phyloP scores from a whole-genome alignment of 2,888 invertebrate genomes.

The Notodonta ziczac region DNA sequence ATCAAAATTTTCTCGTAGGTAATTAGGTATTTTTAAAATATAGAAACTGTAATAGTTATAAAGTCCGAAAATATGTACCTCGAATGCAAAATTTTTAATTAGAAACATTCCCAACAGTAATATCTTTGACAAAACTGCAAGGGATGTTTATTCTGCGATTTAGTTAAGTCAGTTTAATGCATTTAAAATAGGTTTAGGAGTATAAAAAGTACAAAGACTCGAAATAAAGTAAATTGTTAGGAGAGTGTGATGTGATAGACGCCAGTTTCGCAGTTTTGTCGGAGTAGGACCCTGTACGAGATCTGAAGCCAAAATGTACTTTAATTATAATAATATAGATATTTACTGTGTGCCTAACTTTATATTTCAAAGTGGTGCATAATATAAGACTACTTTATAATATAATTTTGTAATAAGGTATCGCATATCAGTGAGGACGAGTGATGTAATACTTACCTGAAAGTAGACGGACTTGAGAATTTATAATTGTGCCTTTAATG shows the following conservation, averaged over 20 bases:
- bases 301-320: constrained; percentile 70
- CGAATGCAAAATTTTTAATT: constrained; percentile 54
- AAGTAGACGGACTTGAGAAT: constrained; percentile 41
- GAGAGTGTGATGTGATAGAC: constrained; percentile 17
- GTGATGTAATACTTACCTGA: constrained; percentile 44
- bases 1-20: constrained; percentile 16
- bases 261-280: constrained; percentile 59
- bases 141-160: constrained; percentile 49
- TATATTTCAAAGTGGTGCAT: constrained; percentile 57
- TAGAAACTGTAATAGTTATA: constrained; percentile 20
- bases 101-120: constrained; percentile 64
- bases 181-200: constrained; percentile 78
- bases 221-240: constrained; percentile 39
- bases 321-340: constrained; percentile 44
- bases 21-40: constrained; percentile 23
- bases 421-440: constrained; percentile 53
- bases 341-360: constrained; percentile 42
- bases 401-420: constrained; percentile 41
- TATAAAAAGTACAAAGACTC: constrained; percentile 76
- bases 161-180: constrained; percentile 69
- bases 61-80: constrained; percentile 38
- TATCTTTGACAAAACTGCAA: constrained; percentile 60
- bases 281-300: constrained; percentile 40
- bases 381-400: constrained; percentile 58
- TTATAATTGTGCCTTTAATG: constrained; percentile 67